Base-by-base conservation (phyloP, 2,113 vertebrate genomes). In the Lethenteron camtschaticum region DNA sequence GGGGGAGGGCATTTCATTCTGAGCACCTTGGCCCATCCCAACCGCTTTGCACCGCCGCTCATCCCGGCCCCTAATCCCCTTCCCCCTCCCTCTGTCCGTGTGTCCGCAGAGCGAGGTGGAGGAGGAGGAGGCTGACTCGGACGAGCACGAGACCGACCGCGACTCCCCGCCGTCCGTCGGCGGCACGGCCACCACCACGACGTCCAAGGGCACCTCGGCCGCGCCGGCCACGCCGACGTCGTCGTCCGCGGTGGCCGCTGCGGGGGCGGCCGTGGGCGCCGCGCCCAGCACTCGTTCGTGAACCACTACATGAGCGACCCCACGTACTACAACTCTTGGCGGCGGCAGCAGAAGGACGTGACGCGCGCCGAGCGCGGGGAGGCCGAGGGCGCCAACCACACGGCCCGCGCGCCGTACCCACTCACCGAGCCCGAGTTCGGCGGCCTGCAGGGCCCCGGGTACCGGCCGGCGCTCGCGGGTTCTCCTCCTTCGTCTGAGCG, bases 281-380 rank as follows among this genome's bases (percentile, higher is more conserved):
- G 76, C 85, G 70, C 86, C 88, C 90, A 89, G 71, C 91, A 92
- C 77, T 96, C 91, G n/a, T 96, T 96, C 1, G 90, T 96, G 75
- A 96, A 95, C 83, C 90, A 96, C 68, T 96, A 96, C 80, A 90
- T 96, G 90, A 96, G 89, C 3, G 91, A 96, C 79, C 89, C 90
- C 70, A 88, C 85, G 9, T 96, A 96, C 81, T 92, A 84, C 81
- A 90, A 86, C 80, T 95, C 89, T 0, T 96, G 90, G 92, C 95
- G 95, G 77, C 81, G 89, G 70, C 85, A 89, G 78, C 85, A 87
- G 74, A 89, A 87, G 63, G 84, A 84, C 68, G 77, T 87, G 56
- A 84, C 87, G 74, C 73, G 77, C 72, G 87, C 85, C 0, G 82
- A 83, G 1, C 82, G 79, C 1, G 76, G 77, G 3, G 86, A 86